Evolutionary conservation across 1,140 invertebrate genomes (phyloP), one percentile per base, ranked within the genome.

Genomic region (Hylaeus anthracinus): DNA sequence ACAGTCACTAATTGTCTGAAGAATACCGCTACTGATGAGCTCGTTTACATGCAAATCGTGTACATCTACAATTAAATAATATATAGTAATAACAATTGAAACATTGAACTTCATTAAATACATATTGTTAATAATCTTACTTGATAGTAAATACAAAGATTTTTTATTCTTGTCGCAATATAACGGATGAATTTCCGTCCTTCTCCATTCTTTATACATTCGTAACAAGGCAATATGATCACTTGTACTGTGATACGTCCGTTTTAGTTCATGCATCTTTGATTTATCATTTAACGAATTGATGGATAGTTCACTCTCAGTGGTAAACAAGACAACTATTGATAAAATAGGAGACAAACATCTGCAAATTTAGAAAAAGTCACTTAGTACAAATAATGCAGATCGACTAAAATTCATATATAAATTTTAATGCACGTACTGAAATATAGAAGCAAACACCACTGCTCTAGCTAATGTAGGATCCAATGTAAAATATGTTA

Each of bases 381-480:
- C 6, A 37, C 48, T 58, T 63, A 72, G 39, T 37, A 51, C 4
- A 63, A 0, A 10, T 10, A 70, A 48, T 65, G 37, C 4, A 39
- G 39, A 1, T 55, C 8, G 6, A 5, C 14, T 48, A 58, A 60
- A 53, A 61, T 67, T 15, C 14, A 26, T 61, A 14, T 67, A 63
- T 74, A 26, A 26, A 26, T 26, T 26, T 26, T 26, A 26, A 14
- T 75, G 15, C 39, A 79, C 88, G 76, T 92, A 94, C 90, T 94
- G 92, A 5, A 95, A 93, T 51, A 95, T 91, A 5, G 91, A 84
- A 0, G 94, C 91, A 84, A 94, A 92, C 56, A 96, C 83, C 41
- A 96, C 53, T 15, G 94, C 93, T 88, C 94, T 94, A 39, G 94
- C 95, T 10, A 96, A 77, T 70, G 93, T 94, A 5, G 95, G 95